Conservation (phyloP, 2,888 invertebrate species). For the Oxytorus armatus region DNA sequence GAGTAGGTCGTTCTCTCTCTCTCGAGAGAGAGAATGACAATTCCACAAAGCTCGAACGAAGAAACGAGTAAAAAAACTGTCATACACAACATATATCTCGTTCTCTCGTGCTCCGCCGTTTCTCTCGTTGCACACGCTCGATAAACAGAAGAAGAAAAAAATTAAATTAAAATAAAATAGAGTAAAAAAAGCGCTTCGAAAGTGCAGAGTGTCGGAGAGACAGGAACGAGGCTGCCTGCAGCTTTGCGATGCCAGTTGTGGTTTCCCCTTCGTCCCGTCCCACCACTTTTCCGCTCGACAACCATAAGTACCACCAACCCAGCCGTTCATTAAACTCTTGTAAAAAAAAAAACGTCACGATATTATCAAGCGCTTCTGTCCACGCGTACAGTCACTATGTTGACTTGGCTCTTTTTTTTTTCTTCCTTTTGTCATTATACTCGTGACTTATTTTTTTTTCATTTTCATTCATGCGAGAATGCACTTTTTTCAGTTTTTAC, state of each 20-base stretch:
- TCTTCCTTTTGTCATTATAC: constrained; percentile 45
- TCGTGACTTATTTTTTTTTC: constrained; percentile 40
- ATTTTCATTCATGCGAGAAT: constrained; percentile 56
- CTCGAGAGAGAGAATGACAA: constrained; percentile 55
- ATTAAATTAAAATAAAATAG: no score
- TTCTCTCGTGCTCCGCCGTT: constrained; percentile 39
- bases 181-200: constrained; percentile 80
- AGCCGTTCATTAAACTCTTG: constrained; percentile 78
- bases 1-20: constrained; percentile 29
- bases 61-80: constrained; percentile 52
- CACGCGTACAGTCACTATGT: constrained; percentile 69
- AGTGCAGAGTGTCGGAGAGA: constrained; percentile 73
- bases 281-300: constrained; percentile 82
- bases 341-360: constrained; percentile 76
- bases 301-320: constrained; percentile 76
- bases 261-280: constrained; percentile 81
- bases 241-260: constrained; percentile 65
- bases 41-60: constrained; percentile 56
- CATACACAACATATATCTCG: constrained; percentile 12
- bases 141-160: no score
- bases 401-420: constrained; percentile 62
- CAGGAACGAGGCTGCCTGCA: constrained; percentile 61
- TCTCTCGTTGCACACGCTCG: constrained; percentile 44
- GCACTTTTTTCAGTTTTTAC: constrained; percentile 15
- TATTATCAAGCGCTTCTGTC: constrained; percentile 75